These are phyloP conservation scores for Scophthalmus maximus DNA, from an alignment of 2,113 vertebrate genomes.

Conservation along the genomic window DNA sequence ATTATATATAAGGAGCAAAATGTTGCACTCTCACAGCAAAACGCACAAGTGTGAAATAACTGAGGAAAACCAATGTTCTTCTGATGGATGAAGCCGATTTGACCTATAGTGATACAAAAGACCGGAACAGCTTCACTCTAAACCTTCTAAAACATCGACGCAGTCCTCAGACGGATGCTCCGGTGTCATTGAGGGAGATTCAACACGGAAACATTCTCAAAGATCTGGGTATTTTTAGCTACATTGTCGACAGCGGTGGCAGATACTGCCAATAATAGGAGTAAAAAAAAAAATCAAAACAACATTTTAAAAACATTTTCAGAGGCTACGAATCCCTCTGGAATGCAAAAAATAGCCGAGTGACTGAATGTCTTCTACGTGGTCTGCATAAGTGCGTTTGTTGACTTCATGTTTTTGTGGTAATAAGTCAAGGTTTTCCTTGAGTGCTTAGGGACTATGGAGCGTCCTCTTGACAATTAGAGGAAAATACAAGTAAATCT, in stretches of 20 bases:
- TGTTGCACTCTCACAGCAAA: constrained; percentile 58
- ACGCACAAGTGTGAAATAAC: constrained; percentile 47
- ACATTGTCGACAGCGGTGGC: constrained; percentile 72
- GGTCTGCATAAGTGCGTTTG: constrained; percentile 64
- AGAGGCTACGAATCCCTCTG: constrained; percentile 45
- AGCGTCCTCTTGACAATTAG: constrained; percentile 69
- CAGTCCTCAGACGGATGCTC: constrained; percentile 42
- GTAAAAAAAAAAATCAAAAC: constrained; percentile 44
- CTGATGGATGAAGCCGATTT: constrained; percentile 51
- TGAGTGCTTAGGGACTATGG: constrained; percentile 32
- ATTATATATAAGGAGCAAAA: constrained; percentile 39
- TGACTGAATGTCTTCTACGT: constrained; percentile 30
- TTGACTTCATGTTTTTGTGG: constrained; percentile 63
- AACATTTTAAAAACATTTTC: constrained; percentile 34
- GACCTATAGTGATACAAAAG: constrained; percentile 38
- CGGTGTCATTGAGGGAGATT: constrained; percentile 29
- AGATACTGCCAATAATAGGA: constrained; percentile 85
- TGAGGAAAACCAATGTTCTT: constrained; percentile 37
- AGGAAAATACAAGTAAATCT: constrained; percentile 61
- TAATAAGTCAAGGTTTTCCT: constrained; percentile 46
- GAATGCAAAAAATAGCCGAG: constrained; percentile 47
- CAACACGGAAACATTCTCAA: constrained; percentile 23
- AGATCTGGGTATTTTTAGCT: constrained; percentile 46
- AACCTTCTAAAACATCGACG: constrained; percentile 47
- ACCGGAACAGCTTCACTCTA: constrained; percentile 47